A percentile compares a stretch with the other conserved stretches of the same genome.
Evolutionary conservation across 2,888 invertebrate genomes (phyloP).

Genomic region (Eilema griseolum): DNA sequence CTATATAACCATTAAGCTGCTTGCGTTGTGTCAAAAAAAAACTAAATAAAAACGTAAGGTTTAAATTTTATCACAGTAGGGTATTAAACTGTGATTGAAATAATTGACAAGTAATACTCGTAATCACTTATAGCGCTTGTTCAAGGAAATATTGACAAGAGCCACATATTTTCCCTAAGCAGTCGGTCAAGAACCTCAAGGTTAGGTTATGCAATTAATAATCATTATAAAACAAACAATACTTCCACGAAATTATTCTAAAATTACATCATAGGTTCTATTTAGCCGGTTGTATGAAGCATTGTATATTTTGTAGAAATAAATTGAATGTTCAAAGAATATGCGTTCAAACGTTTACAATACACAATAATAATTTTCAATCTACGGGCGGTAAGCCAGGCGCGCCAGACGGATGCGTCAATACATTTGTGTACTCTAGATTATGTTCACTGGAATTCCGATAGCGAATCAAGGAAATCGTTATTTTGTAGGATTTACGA

Average conservation of each 20-base stretch:
- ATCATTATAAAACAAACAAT: not conserved
- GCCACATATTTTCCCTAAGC: not conserved
- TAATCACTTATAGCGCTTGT: not conserved
- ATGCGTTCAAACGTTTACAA: too few species aligned
- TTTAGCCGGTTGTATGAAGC: not conserved
- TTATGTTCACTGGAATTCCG: slow-evolving; percentile 32
- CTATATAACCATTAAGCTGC: too few species aligned
- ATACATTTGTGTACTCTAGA: slow-evolving; percentile 14
- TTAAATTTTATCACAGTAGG: too few species aligned
- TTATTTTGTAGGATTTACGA: slow-evolving; percentile 39
- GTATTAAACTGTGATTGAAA: too few species aligned
- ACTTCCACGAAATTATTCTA: not conserved
- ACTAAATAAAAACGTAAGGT: too few species aligned
- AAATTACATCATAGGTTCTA: not conserved
- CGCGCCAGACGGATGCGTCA: slow-evolving; percentile 10
- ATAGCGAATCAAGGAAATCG: slow-evolving; percentile 53
- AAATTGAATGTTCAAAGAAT: too few species aligned
- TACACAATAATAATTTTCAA: not conserved
- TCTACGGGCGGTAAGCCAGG: not conserved
- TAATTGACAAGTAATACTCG: too few species aligned
- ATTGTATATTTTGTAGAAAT: not conserved
- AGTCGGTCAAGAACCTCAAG: not conserved
- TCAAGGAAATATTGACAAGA: not conserved
- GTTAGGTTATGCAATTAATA: slow-evolving; percentile 1
- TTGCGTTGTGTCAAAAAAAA: too few species aligned